Conservation (phyloP, 2,888 invertebrate species). For the Leucania comma region DNA sequence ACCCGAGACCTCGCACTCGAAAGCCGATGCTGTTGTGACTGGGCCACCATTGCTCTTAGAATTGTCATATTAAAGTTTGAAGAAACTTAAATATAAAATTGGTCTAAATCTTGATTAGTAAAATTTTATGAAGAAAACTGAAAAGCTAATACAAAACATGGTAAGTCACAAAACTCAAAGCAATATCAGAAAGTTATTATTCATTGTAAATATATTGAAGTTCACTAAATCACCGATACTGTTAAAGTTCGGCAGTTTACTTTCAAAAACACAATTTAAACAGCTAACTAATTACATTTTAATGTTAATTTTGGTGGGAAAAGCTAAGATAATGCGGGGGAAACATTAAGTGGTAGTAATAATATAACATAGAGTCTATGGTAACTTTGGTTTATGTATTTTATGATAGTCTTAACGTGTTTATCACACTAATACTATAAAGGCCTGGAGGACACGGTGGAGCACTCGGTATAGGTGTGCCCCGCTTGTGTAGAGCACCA, state of each 20-base stretch:
- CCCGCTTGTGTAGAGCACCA: no score
- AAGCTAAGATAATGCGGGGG: constrained; percentile 28
- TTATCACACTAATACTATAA: no score
- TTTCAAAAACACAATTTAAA: constrained; percentile 49
- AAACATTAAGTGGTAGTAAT: constrained; percentile 27
- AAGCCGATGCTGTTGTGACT: no score
- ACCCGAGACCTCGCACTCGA: no score
- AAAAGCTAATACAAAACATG: not conserved
- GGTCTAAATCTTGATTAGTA: not conserved
- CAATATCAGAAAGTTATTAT: constrained; percentile 42
- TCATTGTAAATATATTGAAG: constrained; percentile 38
- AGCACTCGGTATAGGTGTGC: no score
- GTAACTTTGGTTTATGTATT: not conserved
- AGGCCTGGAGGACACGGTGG: no score
- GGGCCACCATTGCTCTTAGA: no score
- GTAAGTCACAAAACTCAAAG: constrained; percentile 1
- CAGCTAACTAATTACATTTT: constrained; percentile 42
- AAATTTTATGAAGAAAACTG: constrained; percentile 13
- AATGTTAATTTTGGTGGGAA: constrained; percentile 46
- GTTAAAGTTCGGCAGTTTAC: constrained; percentile 41
- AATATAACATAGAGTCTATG: constrained; percentile 5
- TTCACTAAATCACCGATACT: constrained; percentile 34
- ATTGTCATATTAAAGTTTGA: no score
- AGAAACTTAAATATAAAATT: no score
- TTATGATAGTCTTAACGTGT: not conserved